Conservation (phyloP, 2,797 vertebrate species). For the Acanthopagrus latus region DNA sequence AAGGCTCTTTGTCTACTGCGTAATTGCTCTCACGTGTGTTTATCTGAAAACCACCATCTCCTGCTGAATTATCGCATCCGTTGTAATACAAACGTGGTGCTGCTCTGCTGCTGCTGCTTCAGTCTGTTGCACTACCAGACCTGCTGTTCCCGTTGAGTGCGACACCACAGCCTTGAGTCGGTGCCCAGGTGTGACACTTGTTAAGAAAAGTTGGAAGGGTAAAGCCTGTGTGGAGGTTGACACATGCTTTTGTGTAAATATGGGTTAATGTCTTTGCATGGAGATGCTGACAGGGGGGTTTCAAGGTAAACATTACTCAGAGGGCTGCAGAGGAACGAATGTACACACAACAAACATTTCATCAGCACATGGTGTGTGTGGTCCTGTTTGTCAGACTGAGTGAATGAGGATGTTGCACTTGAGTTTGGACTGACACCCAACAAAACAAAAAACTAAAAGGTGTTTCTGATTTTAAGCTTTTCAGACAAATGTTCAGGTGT, state of each 20-base stretch:
- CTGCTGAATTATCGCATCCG: constrained; percentile 19
- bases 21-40: constrained; percentile 8
- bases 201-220: neutral
- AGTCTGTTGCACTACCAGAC: neutral
- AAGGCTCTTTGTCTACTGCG: neutral
- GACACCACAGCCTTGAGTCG: neutral
- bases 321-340: constrained; percentile 1
- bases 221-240: constrained; percentile 5
- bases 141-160: neutral
- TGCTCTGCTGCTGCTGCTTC: neutral
- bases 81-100: neutral
- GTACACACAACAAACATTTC: constrained; percentile 5
- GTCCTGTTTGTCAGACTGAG: constrained; percentile 12
- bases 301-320: constrained; percentile 5
- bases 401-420: neutral
- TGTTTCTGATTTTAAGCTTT: neutral
- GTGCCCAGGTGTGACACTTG: constrained; percentile 6
- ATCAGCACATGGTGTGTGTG: constrained; percentile 17
- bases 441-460: neutral
- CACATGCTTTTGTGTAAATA: neutral
- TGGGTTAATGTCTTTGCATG: constrained; percentile 2
- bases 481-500: neutral
- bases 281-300: neutral
- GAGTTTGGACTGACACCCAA: neutral
- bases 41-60: constrained; percentile 13